phyloP scores from a whole-genome alignment of 2,888 invertebrate genomes.

The Spodoptera picta region DNA sequence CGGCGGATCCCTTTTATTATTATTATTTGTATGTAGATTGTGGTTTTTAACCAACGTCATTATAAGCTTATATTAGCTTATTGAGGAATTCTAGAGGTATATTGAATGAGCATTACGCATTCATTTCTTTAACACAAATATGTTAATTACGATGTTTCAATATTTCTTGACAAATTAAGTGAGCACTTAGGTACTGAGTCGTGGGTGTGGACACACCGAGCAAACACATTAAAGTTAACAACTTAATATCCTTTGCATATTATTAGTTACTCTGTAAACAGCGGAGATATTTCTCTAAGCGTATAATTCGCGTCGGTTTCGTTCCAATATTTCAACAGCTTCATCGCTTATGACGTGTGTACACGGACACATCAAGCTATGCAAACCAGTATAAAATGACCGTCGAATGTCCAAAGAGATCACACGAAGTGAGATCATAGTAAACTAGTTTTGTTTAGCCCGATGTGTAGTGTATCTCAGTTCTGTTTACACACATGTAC shows the following conservation, averaged over 20 bases:
- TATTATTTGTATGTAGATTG: constrained; percentile 7
- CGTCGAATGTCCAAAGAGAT: too few relatives aligned
- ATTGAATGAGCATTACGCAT: constrained; percentile 27
- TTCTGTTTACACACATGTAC: constrained; percentile 12
- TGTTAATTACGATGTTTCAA: constrained; percentile 21
- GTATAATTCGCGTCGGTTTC: constrained; percentile 2
- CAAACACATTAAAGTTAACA: background rate
- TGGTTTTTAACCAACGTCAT: constrained; percentile 19
- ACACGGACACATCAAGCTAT: background rate
- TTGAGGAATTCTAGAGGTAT: constrained; percentile 18
- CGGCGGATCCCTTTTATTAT: constrained; percentile 2
- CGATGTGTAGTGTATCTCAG: background rate
- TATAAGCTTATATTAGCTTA: constrained; percentile 5
- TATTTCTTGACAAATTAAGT: constrained; percentile 22
- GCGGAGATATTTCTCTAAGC: background rate
- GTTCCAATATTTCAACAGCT: constrained; percentile 7
- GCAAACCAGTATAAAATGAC: too few relatives aligned
- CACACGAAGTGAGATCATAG: too few relatives aligned
- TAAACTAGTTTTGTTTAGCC: too few relatives aligned
- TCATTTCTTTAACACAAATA: constrained; percentile 10
- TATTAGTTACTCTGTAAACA: too few relatives aligned
- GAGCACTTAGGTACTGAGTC: background rate
- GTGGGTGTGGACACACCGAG: constrained; percentile 8
- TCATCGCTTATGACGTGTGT: constrained; percentile 20
- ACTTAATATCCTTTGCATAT: too few relatives aligned